Evolutionary conservation across 2,888 invertebrate species (phyloP).

Genomic region (Tiliacea citrago): DNA sequence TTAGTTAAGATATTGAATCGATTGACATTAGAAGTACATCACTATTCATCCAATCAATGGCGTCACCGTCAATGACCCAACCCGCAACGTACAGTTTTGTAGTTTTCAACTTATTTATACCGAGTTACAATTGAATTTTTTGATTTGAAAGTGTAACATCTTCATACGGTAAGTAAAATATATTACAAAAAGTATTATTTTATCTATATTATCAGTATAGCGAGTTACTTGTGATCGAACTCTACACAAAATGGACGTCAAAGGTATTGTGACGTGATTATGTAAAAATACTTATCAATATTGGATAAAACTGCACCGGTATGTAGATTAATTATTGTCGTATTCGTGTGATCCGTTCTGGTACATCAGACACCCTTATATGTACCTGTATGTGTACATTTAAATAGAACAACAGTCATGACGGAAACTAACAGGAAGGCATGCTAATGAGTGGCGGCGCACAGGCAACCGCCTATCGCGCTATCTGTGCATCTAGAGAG

Average conservation of each 20-base stretch:
- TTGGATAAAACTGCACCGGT: constrained; percentile 44
- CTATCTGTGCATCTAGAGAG: constrained; percentile 49
- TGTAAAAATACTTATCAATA: constrained; percentile 79
- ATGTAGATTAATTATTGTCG: constrained; percentile 24
- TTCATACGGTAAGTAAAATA: constrained; percentile 74
- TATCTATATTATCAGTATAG: constrained; percentile 32
- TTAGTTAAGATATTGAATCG: not conserved
- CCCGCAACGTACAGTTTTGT: constrained; percentile 79
- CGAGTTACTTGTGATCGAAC: constrained; percentile 67
- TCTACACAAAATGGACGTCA: constrained; percentile 89
- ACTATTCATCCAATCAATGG: constrained; percentile 79
- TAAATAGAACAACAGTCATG: constrained; percentile 47
- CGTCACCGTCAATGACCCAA: constrained; percentile 86
- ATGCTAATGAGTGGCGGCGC: constrained; percentile 68
- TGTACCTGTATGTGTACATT: constrained; percentile 38
- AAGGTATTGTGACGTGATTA: constrained; percentile 87
- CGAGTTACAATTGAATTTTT: constrained; percentile 64
- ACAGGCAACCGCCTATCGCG: constrained; percentile 56
- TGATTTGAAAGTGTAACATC: constrained; percentile 64
- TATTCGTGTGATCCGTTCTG: constrained; percentile 15
- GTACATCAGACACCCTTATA: constrained; percentile 4
- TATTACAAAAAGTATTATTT: constrained; percentile 17
- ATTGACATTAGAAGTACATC: constrained; percentile 49
- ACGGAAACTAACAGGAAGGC: constrained; percentile 66
- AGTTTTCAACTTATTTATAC: constrained; percentile 72